Evolutionary conservation across 35 echinoderm and acorn worm species (phyloP), one percentile per base, ranked within the genome.

Genomic region (Eucidaris tribuloides): DNA sequence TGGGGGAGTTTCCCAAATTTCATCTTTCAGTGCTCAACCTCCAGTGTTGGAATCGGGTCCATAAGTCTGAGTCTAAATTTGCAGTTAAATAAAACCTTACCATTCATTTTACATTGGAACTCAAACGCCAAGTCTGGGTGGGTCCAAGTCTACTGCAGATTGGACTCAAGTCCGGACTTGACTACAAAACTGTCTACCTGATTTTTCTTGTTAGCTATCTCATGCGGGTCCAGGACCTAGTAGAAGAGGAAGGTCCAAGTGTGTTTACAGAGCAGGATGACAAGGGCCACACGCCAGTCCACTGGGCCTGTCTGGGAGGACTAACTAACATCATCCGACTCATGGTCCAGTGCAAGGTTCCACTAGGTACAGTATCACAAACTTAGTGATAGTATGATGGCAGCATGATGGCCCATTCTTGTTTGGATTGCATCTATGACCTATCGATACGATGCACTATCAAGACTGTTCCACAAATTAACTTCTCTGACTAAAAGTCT

Each of bases 251-350:
- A 82, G 94, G 94, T 19, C 94, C 94, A 36, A 91, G 81, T 48
- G 29, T 97, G 20, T 81, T 97, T 29, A 62, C 38, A 42, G 90
- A 92, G 27, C 80, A 70, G 62, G 94, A 93, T 90, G 94, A 93
- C 28, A 93, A 97, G 64, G 94, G 94, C 11, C 90, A 97, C 58
- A 92, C 90, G 17, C 94, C 94, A 41, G 86, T 97, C 18, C 94
- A 97, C 79, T 97, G 94, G 94, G 94, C 94, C 3, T 87, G 90
- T 2, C 79, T 97, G 4, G 94, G 94, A 32, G 94, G 94, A 25
- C 86, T 82, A 42, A 89, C 94, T 0, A 97, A 97, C 50, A 97
- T 97, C 33, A 72, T 97, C 19, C 88, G 94, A 31, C 79, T 90
- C 46, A 97, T 97, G 94, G 94, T 97, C 34, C 90, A 93, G 58